Percentiles rank a stretch among this genome's conserved stretches.
Conservation (phyloP, 2,113 vertebrate genomes). For the Panthera uncia region DNA sequence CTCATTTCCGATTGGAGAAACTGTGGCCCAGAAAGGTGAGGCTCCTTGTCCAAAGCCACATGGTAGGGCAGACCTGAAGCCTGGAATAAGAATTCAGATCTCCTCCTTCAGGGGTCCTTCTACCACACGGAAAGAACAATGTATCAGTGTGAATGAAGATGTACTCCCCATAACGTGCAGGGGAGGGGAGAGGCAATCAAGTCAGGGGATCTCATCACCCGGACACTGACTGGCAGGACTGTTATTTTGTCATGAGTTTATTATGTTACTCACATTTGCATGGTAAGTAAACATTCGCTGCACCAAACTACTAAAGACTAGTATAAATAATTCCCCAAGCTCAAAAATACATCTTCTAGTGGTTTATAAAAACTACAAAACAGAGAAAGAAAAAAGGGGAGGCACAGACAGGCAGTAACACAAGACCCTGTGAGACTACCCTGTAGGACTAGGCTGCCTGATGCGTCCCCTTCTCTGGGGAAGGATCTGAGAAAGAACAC, state of each 20-base stretch:
- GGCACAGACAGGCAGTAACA: slow-evolving; percentile 34
- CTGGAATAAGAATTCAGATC: not conserved
- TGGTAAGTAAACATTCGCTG: slow-evolving; percentile 46
- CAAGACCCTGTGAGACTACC: slow-evolving; percentile 11
- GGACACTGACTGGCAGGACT: not conserved
- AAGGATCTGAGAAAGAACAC: slow-evolving; percentile 62
- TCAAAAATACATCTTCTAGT: slow-evolving; percentile 62
- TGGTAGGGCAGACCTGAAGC: not conserved
- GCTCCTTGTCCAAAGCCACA: not conserved
- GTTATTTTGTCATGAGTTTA: slow-evolving; percentile 13
- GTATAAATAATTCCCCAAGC: slow-evolving; percentile 54
- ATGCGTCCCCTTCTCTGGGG: not conserved
- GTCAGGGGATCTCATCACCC: not conserved
- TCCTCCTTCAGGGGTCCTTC: not conserved
- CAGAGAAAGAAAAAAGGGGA: slow-evolving; percentile 30
- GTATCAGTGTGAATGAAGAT: not conserved
- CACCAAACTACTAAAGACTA: slow-evolving; percentile 54
- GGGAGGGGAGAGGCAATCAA: not conserved
- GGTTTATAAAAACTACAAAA: slow-evolving; percentile 61
- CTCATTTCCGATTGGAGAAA: not conserved
- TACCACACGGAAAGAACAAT: not conserved
- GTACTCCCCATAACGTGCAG: not conserved
- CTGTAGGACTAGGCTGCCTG: not conserved
- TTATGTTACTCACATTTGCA: slow-evolving; percentile 16
- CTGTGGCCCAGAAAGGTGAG: not conserved